Base-by-base conservation (phyloP, 2,888 invertebrate genomes). In the Troglohyphantes excavatus region DNA sequence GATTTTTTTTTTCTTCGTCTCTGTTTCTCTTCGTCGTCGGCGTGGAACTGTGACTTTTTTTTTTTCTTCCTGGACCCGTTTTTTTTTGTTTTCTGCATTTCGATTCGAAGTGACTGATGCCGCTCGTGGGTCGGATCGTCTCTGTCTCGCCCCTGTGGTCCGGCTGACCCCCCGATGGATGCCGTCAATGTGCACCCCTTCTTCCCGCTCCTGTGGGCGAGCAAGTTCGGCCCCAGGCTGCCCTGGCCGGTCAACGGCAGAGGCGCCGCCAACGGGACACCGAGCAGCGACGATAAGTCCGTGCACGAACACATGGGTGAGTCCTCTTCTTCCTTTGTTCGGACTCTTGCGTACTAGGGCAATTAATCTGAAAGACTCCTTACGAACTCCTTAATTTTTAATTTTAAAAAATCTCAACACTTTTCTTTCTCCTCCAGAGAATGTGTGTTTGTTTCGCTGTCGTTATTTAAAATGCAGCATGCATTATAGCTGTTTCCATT, bases 151-250 rank as follows among this genome's bases (percentile, higher is more conserved):
- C 19, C 33, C 79, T 53, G 23, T 7, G 59, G 29, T 26, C 23
- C 83, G 83, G 76, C 75, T 43, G 83, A 73, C 46, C 33, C 26
- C 17, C 27, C 68, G 63, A 91, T 91, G 91, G 91, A 91, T 79
- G 90, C 87, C 78, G 91, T 91, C 33, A 91, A 91, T 85, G 91
- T 91, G 61, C 89, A 91, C 81, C 78, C 91, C 23, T 90, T 91
- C 39, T 88, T 90, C 84, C 90, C 91, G 75, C 76, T 91, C 46
- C 79, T 91, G 72, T 91, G 91, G 91, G 91, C 91, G 43, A 91
- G 91, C 88, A 91, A 91, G 82, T 91, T 91, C 81, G 91, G 91
- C 26, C 91, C 87, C 26, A 78, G 90, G 13, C 82, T 88, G 68
- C 91, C 91, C 61, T 90, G 90, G 90, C 86, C 91, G 19, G 61